Evolutionary conservation across 1,140 invertebrate genomes (phyloP).

Genomic region (Drosophila quadrilineata): DNA sequence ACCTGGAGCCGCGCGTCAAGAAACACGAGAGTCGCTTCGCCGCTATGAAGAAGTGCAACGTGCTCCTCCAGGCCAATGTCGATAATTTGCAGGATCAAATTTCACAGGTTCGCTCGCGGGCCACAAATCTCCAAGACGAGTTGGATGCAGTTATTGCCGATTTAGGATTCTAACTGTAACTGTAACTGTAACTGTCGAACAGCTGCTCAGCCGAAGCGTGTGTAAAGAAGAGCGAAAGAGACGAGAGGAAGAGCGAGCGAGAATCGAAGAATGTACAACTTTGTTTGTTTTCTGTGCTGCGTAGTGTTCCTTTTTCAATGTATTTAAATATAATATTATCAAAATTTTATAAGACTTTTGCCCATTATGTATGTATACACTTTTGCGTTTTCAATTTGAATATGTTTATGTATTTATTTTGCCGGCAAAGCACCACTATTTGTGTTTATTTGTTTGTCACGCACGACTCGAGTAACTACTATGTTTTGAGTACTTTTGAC

Average conservation of each 20-base stretch:
- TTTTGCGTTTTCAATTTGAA: conserved; percentile 6
- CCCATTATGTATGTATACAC: conserved; percentile 33
- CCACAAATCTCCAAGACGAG: conserved; percentile 89
- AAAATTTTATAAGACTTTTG: conserved; percentile 23
- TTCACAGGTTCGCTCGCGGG: conserved; percentile 90
- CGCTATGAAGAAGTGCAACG: conserved; percentile 92
- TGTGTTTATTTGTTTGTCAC: conserved; percentile 10
- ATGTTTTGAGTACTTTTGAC: no score
- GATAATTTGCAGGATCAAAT: conserved; percentile 92
- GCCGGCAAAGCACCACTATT: neutral
- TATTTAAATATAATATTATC: conserved; percentile 61
- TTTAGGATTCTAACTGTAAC: conserved; percentile 66
- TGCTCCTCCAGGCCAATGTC: conserved; percentile 91
- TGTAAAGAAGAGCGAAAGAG: neutral
- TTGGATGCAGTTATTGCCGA: conserved; percentile 85
- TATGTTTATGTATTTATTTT: conserved; percentile 7
- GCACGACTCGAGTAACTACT: conserved; percentile 8
- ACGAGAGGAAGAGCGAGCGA: neutral
- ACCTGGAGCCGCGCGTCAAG: conserved; percentile 85
- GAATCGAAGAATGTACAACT: conserved; percentile 40
- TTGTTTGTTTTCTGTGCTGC: conserved; percentile 62
- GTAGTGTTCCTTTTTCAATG: conserved; percentile 65
- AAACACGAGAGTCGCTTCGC: conserved; percentile 89
- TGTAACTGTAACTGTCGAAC: neutral
- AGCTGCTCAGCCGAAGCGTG: neutral